Evolutionary conservation across 2,113 vertebrate species (phyloP).

Genomic region (Ptyas mucosa): DNA sequence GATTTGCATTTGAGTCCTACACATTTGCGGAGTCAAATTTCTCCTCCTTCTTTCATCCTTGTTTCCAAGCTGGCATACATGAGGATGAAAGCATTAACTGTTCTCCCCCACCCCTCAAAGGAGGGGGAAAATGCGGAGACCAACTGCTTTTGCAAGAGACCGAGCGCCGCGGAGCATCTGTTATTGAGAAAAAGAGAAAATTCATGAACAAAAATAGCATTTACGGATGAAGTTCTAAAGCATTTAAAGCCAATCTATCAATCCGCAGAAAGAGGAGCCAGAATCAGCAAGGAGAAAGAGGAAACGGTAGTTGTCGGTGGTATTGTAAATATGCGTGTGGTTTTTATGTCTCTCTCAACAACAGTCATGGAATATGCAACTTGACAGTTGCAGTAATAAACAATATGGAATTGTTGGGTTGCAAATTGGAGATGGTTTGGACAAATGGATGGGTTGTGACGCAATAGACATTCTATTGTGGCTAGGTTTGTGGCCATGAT

Average conservation of each 20-base stretch:
- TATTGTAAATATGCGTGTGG: constrained; percentile 59
- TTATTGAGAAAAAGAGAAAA: constrained; percentile 52
- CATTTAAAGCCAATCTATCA: constrained; percentile 67
- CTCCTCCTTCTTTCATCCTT: not conserved
- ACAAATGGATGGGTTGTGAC: constrained; percentile 62
- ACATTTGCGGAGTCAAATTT: not conserved
- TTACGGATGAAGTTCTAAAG: constrained; percentile 60
- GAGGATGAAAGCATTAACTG: not conserved
- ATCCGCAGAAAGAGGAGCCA: constrained; percentile 59
- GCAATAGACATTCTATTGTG: constrained; percentile 52
- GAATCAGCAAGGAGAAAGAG: constrained; percentile 37
- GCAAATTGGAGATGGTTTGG: constrained; percentile 58
- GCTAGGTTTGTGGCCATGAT: constrained; percentile 33
- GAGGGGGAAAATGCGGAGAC: not conserved
- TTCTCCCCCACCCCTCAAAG: not conserved
- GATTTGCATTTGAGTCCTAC: not conserved
- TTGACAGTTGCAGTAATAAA: constrained; percentile 62
- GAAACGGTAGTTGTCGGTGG: constrained; percentile 45
- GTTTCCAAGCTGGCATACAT: not conserved
- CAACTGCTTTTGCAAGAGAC: constrained; percentile 2
- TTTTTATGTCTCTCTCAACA: constrained; percentile 61
- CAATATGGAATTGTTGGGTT: constrained; percentile 58
- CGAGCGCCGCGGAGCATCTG: constrained; percentile 44
- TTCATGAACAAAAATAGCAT: constrained; percentile 57
- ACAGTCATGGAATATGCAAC: constrained; percentile 55